Conservation (phyloP, 2,113 vertebrate genomes). For the Forbesichthys papilliferus region DNA sequence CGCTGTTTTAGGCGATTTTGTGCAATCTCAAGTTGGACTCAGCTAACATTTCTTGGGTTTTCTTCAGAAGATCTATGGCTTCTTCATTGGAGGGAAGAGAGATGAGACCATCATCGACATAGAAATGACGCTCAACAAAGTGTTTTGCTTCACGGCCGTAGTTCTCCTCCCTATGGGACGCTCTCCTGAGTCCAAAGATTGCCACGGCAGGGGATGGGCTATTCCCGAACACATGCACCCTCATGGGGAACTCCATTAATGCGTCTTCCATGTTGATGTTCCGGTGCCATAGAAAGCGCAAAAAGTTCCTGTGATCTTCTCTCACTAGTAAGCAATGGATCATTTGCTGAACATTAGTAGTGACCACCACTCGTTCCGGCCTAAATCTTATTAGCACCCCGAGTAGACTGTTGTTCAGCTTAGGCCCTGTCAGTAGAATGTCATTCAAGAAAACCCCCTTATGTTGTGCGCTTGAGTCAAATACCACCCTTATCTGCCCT, state of each 20-base stretch:
- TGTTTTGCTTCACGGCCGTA: not conserved
- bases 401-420: too few relatives aligned
- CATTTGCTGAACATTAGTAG: constrained; percentile 15
- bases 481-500: too few relatives aligned
- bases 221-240: constrained; percentile 6
- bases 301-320: constrained; percentile 15
- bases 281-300: not conserved
- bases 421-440: too few relatives aligned
- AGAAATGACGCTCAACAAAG: constrained; percentile 23
- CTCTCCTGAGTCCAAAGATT: constrained; percentile 3
- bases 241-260: not conserved
- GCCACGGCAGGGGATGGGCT: constrained; percentile 1
- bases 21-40: constrained; percentile 13
- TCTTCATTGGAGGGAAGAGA: constrained; percentile 9
- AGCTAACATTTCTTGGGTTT: not conserved
- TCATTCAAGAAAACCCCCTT: too few relatives aligned
- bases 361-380: constrained; percentile 21
- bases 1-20: not conserved
- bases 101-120: constrained; percentile 25
- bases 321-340: not conserved
- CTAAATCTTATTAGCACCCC: constrained; percentile 14
- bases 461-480: too few relatives aligned
- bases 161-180: constrained; percentile 6
- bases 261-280: not conserved
- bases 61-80: constrained; percentile 8